Evolutionary conservation across 37 sponge, comb jelly and placozoan species (phyloP), one percentile per base, ranked within the genome.

Genomic region (Chondrilla cf. caribensis): DNA sequence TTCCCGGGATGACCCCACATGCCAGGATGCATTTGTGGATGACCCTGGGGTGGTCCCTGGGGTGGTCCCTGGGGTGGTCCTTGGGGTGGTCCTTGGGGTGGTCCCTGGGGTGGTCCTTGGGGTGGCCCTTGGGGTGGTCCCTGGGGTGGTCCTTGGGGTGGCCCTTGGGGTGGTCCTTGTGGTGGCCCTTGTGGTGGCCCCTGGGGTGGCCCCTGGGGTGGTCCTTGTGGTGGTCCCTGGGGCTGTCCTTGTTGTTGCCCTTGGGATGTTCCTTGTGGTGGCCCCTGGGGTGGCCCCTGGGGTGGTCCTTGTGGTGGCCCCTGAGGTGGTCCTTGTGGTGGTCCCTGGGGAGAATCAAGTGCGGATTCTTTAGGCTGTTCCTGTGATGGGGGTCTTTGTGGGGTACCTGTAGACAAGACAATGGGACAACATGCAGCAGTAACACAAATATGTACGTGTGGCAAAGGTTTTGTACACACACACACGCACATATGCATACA

Each of bases 61-160:
- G 68, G 68, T 67, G 33, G 15, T 29, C 68, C 68, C 29, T 67
- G 35, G 35, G 68, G 31, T 67, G 68, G 11, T 29, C 68, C 68
- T 67, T 67, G 35, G 32, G 68, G 68, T 67, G 68, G 31, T 67
- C 32, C 68, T 31, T 67, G 17, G 68, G 68, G 68, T 67, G 68
- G 31, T 67, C 68, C 68, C 17, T 67, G 35, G 35, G 68, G 31
- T 67, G 68, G 11, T 1, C 68, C 68, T 29, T 67, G 35, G 17
- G 68, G 68, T 67, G 68, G 31, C 29, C 68, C 68, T 29, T 67
- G 35, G 2, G 68, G 68, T 67, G 68, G 31, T 67, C 32, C 68
- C 35, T 67, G 35, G 35, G 26, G 29, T 29, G 68, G 31, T 28
- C 68, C 68, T 67, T 67, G 35, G 2, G 68, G 31, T n/a, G 68